Conservation (phyloP, 2,113 vertebrate species). For the Tachuris rubrigastra region DNA sequence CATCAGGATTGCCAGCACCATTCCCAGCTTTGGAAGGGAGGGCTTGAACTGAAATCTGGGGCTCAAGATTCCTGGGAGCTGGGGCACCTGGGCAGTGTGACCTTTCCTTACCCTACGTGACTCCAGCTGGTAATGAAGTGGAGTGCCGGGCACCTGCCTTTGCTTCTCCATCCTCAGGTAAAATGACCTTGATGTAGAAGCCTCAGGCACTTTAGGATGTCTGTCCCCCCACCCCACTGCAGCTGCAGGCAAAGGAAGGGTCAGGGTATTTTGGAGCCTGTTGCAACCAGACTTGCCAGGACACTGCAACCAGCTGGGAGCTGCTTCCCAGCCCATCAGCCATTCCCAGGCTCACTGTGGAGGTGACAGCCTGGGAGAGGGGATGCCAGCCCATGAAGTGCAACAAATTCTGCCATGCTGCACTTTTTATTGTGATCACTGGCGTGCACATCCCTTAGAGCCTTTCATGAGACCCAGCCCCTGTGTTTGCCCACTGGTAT, state of each 20-base stretch:
- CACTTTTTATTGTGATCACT: neutral
- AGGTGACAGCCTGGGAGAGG: neutral
- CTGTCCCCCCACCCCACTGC: neutral
- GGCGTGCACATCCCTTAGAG: neutral
- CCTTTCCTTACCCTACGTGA: rapidly evolving
- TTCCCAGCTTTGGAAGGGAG: neutral
- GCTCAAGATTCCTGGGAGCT: neutral
- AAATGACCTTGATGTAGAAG: rapidly evolving
- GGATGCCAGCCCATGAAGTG: neutral
- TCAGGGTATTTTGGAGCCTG: rapidly evolving
- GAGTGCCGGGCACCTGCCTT: neutral
- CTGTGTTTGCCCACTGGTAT: neutral
- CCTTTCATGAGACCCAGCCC: neutral
- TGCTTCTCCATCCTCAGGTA: neutral
- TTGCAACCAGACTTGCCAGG: neutral
- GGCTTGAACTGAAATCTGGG: neutral
- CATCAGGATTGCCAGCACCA: rapidly evolving
- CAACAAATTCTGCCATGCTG: neutral
- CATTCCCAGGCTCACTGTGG: neutral
- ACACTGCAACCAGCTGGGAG: neutral
- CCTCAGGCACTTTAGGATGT: neutral
- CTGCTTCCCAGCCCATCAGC: neutral
- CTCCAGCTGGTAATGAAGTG: rapidly evolving
- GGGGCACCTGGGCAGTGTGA: neutral
- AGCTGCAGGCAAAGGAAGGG: neutral